Evolutionary conservation across 2,888 invertebrate genomes (phyloP).

Genomic region (Cinara cedri): DNA sequence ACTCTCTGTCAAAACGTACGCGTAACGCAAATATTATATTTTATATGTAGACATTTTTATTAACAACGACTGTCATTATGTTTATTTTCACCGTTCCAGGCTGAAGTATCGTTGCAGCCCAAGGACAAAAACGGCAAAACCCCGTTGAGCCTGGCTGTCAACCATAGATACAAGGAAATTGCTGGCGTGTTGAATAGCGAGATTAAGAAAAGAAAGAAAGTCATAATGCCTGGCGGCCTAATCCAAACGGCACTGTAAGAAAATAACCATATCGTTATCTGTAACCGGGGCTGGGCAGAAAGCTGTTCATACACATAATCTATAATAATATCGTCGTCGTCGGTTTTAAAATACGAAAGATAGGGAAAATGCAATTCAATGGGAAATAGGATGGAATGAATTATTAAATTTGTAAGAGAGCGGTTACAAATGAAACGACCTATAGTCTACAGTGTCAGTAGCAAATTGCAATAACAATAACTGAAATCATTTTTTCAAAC

Average conservation of each 20-base stretch:
- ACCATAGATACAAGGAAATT: constrained; percentile 84
- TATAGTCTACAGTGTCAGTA: too few species aligned
- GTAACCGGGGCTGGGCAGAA: too few species aligned
- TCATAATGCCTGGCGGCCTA: constrained; percentile 89
- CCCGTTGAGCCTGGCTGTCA: constrained; percentile 85
- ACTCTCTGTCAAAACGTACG: constrained; percentile 83
- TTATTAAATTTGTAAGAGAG: too few species aligned
- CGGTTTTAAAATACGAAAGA: too few species aligned
- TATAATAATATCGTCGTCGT: too few species aligned
- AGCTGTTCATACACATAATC: too few species aligned
- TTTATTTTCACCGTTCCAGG: constrained; percentile 64
- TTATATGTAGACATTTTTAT: neutral
- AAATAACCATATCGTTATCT: too few species aligned
- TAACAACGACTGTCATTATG: neutral
- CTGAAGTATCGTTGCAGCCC: constrained; percentile 84
- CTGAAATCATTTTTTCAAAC: too few species aligned
- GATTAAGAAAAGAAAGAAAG: constrained; percentile 78
- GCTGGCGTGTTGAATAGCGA: constrained; percentile 81
- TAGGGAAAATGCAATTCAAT: too few species aligned
- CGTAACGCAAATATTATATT: neutral
- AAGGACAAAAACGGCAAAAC: constrained; percentile 92
- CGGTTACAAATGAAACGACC: too few species aligned
- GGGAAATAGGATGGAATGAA: too few species aligned
- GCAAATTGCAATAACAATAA: too few species aligned
- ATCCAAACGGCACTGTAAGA: constrained; percentile 79